Percentiles rank a stretch among this genome's conserved stretches.
phyloP scores from a whole-genome alignment of 2,888 invertebrate genomes.

The Belgica antarctica region DNA sequence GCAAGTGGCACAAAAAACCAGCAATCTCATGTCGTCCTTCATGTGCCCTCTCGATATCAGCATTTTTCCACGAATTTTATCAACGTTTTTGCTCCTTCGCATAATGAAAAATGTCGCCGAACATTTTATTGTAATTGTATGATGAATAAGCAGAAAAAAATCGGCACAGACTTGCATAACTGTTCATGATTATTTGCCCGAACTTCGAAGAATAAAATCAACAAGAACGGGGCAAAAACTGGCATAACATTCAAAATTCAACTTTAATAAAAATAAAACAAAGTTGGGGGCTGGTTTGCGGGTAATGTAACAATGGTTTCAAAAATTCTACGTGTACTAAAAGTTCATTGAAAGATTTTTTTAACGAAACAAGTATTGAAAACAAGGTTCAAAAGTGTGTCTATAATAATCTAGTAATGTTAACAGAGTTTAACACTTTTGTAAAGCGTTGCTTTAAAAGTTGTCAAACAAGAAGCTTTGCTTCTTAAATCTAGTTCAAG shows the following conservation, averaged over 20 bases:
- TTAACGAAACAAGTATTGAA: no score
- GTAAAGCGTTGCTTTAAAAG: no score
- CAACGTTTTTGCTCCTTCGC: no score
- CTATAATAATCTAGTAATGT: no score
- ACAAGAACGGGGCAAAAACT: slow-evolving; percentile 19
- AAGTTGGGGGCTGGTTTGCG: slow-evolving; percentile 26
- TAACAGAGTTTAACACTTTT: no score
- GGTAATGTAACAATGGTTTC: no score
- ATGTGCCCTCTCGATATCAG: slow-evolving; percentile 14
- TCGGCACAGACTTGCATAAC: slow-evolving; percentile 17
- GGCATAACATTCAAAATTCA: slow-evolving; percentile 37
- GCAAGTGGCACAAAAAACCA: not conserved
- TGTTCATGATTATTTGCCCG: slow-evolving; percentile 8
- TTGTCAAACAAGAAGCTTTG: no score
- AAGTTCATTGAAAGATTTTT: no score
- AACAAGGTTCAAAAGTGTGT: no score
- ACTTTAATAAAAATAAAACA: slow-evolving; percentile 8
- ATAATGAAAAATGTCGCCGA: not conserved
- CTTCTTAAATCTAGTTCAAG: no score
- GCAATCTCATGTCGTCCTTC: slow-evolving; percentile 6
- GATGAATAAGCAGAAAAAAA: slow-evolving; percentile 25
- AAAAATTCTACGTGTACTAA: no score
- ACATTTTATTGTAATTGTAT: not conserved
- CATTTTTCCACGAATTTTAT: not conserved
- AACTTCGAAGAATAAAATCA: slow-evolving; percentile 11